Percentiles rank a stretch among this genome's conserved stretches.
Conservation (phyloP, 2,888 invertebrate genomes). For the Lochmaea capreae region DNA sequence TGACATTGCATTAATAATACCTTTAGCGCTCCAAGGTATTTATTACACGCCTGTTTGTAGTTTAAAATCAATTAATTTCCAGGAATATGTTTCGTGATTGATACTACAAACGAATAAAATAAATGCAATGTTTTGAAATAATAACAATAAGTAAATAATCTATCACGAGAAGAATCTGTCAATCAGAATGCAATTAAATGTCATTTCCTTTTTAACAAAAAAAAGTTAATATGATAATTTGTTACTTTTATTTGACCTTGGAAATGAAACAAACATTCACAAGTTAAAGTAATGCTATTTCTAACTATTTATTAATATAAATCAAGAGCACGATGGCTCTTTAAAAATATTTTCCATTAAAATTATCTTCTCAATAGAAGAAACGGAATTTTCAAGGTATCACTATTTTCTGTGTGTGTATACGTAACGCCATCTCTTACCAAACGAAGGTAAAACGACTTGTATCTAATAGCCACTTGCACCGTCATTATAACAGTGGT, state of each 20-base stretch:
- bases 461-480: too few species aligned
- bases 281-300: not conserved
- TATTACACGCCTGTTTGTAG: not conserved
- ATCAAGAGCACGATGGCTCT: too few species aligned
- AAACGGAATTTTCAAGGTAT: too few species aligned
- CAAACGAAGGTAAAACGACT: too few species aligned
- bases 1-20: not conserved
- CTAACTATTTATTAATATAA: too few species aligned
- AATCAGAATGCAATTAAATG: not conserved
- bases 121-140: not conserved
- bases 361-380: too few species aligned
- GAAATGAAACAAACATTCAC: not conserved
- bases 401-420: too few species aligned
- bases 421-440: too few species aligned
- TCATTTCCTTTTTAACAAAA: not conserved
- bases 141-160: not conserved
- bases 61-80: not conserved
- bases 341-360: too few species aligned
- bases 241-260: not conserved
- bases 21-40: not conserved
- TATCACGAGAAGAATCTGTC: not conserved
- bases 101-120: slow-evolving; percentile 1
- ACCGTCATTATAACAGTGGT: too few species aligned
- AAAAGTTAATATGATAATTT: not conserved
- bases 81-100: not conserved